Evolutionary conservation across 2,113 vertebrate genomes (phyloP), one percentile per base, ranked within the genome.

Genomic region (Semnornis frantzii): DNA sequence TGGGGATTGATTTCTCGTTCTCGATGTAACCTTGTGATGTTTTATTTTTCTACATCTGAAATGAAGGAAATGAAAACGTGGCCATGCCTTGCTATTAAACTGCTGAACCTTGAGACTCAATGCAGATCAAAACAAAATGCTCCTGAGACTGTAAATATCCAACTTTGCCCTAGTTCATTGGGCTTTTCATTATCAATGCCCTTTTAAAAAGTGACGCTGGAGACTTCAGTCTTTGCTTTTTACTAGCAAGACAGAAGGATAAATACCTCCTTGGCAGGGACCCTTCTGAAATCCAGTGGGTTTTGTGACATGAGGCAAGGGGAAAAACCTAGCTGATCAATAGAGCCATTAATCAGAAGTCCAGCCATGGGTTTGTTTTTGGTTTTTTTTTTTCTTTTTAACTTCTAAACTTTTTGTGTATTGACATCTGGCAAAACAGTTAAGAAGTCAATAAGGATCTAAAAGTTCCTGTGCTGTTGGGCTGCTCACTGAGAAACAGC

Each of bases 291-390:
- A 70, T 48, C 60, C 59, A 46, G 62, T 2, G 21, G 42, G 2
- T 85, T 94, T 39, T 81, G 86, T 58, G 91, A 68, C 7, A 23
- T 5, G 54, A 82, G 79, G 58, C 54, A 24, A 28, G 68, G 24
- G 52, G 39, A 50, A 19, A 19, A 34, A 14, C 30, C 25, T 6
- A 7, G 25, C 80, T 92, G 86, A 81, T 93, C 87, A 8, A 88
- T 93, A n/a, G 7, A 6, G n/a, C 60, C 93, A 31, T 84, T 95
- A 94, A 95, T 95, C 92, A 90, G 82, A 89, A 66, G 79, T 75
- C 85, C 60, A 11, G 72, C 63, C 90, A 15, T 50, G 70, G 11
- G 21, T 46, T 46, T 21, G 19, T 20, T 20, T 48, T 48, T 20
- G 44, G 42, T 7, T 19, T 52, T 24, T 12, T 24, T 52, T 52